Evolutionary conservation across 2,888 invertebrate species (phyloP).

Genomic region (Cantharis rustica): DNA sequence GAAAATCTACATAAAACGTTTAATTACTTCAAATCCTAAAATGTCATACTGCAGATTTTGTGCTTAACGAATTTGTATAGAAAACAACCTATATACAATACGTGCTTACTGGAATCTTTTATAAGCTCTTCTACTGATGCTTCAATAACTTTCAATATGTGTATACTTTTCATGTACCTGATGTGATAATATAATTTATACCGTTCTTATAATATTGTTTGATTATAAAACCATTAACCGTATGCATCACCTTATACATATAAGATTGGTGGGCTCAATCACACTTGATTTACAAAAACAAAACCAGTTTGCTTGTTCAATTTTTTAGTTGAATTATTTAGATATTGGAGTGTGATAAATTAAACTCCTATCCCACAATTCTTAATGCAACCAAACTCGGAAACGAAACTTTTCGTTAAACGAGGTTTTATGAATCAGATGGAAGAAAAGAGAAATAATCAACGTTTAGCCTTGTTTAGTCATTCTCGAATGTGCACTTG

Average conservation of each 20-base stretch:
- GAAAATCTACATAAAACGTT: neutral
- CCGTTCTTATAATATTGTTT: no score
- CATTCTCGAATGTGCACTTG: neutral
- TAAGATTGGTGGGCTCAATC: neutral
- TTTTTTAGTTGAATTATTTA: neutral
- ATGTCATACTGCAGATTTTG: neutral
- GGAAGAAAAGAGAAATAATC: neutral
- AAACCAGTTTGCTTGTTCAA: neutral
- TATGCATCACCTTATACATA: neutral
- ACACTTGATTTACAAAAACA: neutral
- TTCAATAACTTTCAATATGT: neutral
- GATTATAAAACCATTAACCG: neutral
- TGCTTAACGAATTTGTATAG: neutral
- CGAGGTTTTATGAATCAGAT: neutral
- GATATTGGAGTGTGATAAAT: neutral
- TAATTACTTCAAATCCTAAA: neutral
- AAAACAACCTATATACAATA: neutral
- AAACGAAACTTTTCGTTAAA: neutral
- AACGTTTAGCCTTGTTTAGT: neutral
- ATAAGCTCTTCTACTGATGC: neutral
- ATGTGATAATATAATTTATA: neutral
- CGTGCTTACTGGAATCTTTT: neutral
- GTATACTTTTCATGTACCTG: neutral
- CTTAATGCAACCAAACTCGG: neutral
- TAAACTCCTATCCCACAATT: neutral